Evolutionary conservation across 1,140 invertebrate species (phyloP), one percentile per base, ranked within the genome.

Genomic region (Drosophila lini): DNA sequence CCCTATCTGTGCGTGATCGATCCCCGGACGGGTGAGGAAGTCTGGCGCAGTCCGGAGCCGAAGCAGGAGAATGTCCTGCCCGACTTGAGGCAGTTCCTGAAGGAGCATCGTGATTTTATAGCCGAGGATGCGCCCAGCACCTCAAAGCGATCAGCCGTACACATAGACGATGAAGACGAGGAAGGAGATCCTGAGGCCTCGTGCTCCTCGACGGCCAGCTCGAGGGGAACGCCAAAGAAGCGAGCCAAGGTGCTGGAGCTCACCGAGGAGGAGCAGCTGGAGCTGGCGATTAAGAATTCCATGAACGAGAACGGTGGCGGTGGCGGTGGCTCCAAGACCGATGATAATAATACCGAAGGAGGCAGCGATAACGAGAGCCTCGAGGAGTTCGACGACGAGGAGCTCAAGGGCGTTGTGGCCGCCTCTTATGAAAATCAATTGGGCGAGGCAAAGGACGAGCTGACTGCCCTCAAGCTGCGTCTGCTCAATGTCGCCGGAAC

Each of bases 1-100:
- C 96, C 96, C 5, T 96, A 96, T 84, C 92, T 97, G 64, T 95
- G 95, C 68, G 93, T 97, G 10, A 93, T 97, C 59, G 96, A 97
- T 93, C 96, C 96, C 25, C 93, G 95, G 81, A 97, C 96, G 55
- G 96, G 96, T 25, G 95, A 96, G 93, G 90, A 92, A 38, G 81
- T 92, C 15, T 92, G 91, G 91, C 88, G 79, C 40, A 89, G 90
- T 38, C 44, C 62, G 1, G 79, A 91, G 13, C 88, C 86, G 0
- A 91, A 77, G 56, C 81, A 89, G 50, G 60, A 81, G 2, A 90
- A 81, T 42, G 64, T 92, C 5, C 15, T 92, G 16, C 67, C 69
- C 2, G 86, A 92, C 25, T 69, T 92, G 15, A 50, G 78, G 5
- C 50, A 91, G 32, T 92, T 92, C 70, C 50, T 91, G 5, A 69